Percentiles rank a stretch among this genome's conserved stretches.
Evolutionary conservation across 2,888 invertebrate genomes (phyloP).

Genomic region (Protophormia terraenovae): DNA sequence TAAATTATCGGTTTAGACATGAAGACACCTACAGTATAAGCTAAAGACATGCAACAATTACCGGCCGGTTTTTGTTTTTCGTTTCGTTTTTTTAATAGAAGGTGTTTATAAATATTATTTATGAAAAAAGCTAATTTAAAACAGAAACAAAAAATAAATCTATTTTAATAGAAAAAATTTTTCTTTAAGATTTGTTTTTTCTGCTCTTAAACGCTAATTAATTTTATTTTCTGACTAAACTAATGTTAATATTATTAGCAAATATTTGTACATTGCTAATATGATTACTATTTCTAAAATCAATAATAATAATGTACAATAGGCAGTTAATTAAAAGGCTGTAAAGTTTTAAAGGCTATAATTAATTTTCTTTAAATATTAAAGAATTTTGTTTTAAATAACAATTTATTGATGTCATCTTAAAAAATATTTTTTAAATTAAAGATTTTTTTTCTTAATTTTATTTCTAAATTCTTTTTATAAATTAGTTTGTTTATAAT

Average conservation of each 20-base stretch:
- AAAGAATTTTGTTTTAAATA: no score
- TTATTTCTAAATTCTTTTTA: no score
- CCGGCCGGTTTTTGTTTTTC: neutral
- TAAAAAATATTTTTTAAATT: no score
- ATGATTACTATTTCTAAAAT: neutral
- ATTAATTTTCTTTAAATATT: no score
- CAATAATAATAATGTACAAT: no score
- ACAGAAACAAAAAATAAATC: neutral
- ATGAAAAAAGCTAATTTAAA: slow-evolving; percentile 21
- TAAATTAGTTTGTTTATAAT: neutral
- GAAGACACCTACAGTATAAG: slow-evolving; percentile 37
- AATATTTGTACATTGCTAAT: neutral
- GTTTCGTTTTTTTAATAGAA: neutral
- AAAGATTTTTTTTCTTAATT: no score
- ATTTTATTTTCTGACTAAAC: neutral
- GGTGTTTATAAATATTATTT: slow-evolving; percentile 53
- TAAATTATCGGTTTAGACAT: neutral
- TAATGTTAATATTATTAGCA: slow-evolving; percentile 27
- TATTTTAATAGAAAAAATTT: neutral
- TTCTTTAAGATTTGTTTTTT: neutral
- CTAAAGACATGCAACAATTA: slow-evolving; percentile 35
- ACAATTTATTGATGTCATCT: no score
- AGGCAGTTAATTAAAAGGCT: no score
- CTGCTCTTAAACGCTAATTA: neutral
- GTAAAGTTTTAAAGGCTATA: no score